phyloP scores from a whole-genome alignment of 2,113 vertebrate genomes.

The Bubo blakistoni region DNA sequence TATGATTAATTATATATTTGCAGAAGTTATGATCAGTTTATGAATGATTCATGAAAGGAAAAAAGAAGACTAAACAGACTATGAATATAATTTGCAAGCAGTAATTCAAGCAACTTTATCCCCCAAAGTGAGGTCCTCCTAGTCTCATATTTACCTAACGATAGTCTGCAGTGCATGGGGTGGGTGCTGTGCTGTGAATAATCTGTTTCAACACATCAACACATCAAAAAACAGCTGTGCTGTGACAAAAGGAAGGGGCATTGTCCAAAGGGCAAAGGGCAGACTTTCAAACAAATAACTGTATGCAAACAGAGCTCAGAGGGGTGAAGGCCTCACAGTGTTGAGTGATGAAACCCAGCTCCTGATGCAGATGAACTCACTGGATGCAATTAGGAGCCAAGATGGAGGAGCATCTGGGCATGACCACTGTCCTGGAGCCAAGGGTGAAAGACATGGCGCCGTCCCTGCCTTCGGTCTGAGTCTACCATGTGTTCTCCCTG shows the following conservation, averaged over 20 bases:
- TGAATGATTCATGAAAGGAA: slow-evolving; percentile 48
- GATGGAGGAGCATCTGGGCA: not conserved
- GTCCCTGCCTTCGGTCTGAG: not conserved
- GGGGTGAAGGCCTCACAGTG: not conserved
- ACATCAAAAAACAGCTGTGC: not conserved
- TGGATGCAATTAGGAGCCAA: not conserved
- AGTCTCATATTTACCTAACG: not conserved
- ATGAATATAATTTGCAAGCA: slow-evolving; percentile 36
- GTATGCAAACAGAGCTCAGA: not conserved
- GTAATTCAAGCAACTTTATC: slow-evolving; percentile 27
- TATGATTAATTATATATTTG: slow-evolving; percentile 57
- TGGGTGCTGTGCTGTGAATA: not conserved
- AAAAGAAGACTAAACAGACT: slow-evolving; percentile 6
- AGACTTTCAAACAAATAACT: not conserved
- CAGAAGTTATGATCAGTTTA: slow-evolving; percentile 37
- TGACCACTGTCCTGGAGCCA: not conserved
- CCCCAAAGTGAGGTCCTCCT: not conserved
- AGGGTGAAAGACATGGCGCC: not conserved
- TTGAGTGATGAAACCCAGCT: not conserved
- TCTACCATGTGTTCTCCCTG: not conserved
- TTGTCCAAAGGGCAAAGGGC: not conserved
- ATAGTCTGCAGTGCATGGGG: not conserved
- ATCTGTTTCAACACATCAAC: not conserved
- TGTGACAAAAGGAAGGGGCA: not conserved
- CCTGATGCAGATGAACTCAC: not conserved